These are phyloP conservation scores for Sinelater perroti DNA, from an alignment of 2,888 invertebrate species.

Conservation along the genomic window DNA sequence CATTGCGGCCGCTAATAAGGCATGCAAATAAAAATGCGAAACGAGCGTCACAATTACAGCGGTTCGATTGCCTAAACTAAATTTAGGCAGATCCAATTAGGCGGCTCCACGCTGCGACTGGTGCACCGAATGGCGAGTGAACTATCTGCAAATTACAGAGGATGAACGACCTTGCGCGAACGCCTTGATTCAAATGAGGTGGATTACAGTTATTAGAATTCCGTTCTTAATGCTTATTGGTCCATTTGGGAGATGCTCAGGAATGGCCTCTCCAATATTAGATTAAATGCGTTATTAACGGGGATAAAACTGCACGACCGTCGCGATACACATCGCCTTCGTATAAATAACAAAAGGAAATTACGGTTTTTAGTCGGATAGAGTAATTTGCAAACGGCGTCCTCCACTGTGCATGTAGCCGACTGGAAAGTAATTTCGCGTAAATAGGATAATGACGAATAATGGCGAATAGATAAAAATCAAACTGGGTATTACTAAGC, in stretches of 20 bases:
- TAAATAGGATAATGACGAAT: neutral
- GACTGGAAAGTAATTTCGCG: neutral
- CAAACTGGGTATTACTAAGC: neutral
- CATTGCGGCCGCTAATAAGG: too few relatives aligned
- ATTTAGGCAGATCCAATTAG: constrained; percentile 22
- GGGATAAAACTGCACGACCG: constrained; percentile 8
- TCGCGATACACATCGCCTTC: neutral
- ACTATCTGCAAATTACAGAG: constrained; percentile 29
- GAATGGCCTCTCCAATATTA: constrained; percentile 12
- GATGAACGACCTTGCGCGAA: constrained; percentile 22
- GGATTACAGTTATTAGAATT: constrained; percentile 15
- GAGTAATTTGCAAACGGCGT: constrained; percentile 4
- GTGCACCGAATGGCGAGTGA: constrained; percentile 26
- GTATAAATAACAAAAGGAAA: constrained; percentile 6
- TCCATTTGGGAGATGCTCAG: neutral
- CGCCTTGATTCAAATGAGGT: constrained; percentile 11
- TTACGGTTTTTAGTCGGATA: constrained; percentile 11
- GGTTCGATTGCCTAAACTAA: constrained; percentile 9
- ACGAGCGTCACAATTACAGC: too few relatives aligned
- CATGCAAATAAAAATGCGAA: too few relatives aligned
- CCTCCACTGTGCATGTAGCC: neutral
- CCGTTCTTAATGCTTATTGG: neutral
- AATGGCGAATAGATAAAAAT: constrained; percentile 8
- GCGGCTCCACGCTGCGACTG: constrained; percentile 18
- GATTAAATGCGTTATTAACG: constrained; percentile 2